phyloP scores from a whole-genome alignment of 2,888 invertebrate genomes.

The Pogonocherus hispidulus region DNA sequence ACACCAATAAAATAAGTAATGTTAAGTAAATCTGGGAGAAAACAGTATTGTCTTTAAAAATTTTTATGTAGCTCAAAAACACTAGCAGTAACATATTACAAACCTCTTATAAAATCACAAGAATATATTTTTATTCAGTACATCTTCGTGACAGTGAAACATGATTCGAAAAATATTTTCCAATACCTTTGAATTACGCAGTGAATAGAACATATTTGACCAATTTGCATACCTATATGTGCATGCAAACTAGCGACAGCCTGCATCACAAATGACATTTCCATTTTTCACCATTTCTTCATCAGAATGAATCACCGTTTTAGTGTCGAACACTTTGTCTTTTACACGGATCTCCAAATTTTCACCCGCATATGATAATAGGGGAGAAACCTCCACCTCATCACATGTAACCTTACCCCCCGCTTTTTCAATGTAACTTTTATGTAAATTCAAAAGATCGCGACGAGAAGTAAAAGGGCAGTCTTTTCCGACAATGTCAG shows the following conservation, averaged over 20 bases:
- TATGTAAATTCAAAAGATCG: conserved; percentile 83
- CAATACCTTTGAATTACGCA: too few relatives aligned
- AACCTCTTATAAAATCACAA: too few relatives aligned
- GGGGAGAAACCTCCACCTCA: conserved; percentile 91
- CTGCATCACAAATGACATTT: background rate
- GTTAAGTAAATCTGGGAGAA: too few relatives aligned
- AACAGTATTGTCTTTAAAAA: too few relatives aligned
- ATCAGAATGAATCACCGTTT: conserved; percentile 53
- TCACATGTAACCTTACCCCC: conserved; percentile 81
- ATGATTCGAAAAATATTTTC: too few relatives aligned
- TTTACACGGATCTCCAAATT: conserved; percentile 72
- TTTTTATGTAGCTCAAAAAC: too few relatives aligned
- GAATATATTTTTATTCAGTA: too few relatives aligned
- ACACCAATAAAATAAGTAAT: too few relatives aligned
- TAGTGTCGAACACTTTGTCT: conserved; percentile 52
- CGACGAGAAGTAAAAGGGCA: conserved; percentile 89
- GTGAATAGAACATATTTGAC: too few relatives aligned
- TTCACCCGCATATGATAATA: conserved; percentile 93
- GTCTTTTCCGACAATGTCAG: conserved; percentile 90
- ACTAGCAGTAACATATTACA: too few relatives aligned
- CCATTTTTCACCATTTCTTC: conserved; percentile 45
- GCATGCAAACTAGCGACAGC: background rate
- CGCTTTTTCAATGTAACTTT: conserved; percentile 83
- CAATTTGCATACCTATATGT: too few relatives aligned
- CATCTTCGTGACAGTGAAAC: too few relatives aligned